Evolutionary conservation across 2,888 invertebrate genomes (phyloP).

Genomic region (Kryphioiulus occultus): DNA sequence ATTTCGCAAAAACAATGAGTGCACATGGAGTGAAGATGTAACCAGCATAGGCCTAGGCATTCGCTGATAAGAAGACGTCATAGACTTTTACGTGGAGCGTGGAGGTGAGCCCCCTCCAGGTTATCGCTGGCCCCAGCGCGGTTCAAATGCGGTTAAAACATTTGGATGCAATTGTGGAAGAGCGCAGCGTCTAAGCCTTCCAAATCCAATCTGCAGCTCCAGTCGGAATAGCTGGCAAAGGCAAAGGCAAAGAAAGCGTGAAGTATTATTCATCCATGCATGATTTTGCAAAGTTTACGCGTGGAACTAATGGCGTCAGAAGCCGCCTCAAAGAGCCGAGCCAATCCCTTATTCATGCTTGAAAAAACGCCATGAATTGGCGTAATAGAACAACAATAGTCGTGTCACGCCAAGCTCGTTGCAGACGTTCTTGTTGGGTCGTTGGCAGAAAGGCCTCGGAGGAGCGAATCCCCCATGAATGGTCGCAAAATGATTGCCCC

Average conservation of each 20-base stretch:
- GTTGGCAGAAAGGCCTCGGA: background rate
- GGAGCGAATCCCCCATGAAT: background rate
- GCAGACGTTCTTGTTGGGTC: background rate
- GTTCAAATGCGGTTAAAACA: constrained; percentile 8
- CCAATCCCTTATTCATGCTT: constrained; percentile 17
- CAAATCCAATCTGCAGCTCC: constrained; percentile 12
- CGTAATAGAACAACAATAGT: constrained; percentile 13
- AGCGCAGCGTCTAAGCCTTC: background rate
- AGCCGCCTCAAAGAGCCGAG: constrained; percentile 16
- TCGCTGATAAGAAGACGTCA: no score
- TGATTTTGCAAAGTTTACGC: constrained; percentile 23
- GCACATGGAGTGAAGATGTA: no score
- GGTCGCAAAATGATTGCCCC: background rate
- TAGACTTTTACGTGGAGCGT: background rate
- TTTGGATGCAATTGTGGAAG: background rate
- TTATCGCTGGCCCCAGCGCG: background rate
- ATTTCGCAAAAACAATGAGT: no score
- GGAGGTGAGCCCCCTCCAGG: background rate
- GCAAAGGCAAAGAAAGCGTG: constrained; percentile 23
- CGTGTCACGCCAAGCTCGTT: background rate
- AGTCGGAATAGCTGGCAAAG: background rate
- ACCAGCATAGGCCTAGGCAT: no score
- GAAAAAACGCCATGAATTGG: constrained; percentile 23
- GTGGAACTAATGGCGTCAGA: constrained; percentile 23
- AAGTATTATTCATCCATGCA: constrained; percentile 23